A percentile compares a stretch with the other conserved stretches of the same genome.
Conservation (phyloP, 2,888 invertebrate species). For the Morinoia aosen region DNA sequence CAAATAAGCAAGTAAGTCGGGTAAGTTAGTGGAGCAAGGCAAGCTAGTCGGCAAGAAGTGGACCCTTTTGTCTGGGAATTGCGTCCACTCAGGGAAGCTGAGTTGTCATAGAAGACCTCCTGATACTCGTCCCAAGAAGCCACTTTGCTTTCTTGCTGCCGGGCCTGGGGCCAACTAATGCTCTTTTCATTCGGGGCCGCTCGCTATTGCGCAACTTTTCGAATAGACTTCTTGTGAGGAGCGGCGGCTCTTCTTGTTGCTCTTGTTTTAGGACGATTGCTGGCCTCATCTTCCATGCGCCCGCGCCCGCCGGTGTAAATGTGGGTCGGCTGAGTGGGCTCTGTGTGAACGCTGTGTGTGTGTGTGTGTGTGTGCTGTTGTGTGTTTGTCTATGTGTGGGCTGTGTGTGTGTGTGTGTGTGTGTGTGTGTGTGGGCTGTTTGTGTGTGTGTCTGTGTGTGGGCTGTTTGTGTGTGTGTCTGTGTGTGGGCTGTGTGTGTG, state of each 20-base stretch:
- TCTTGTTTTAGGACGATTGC: conserved; percentile 35
- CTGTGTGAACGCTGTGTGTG: neutral
- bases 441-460: too few species aligned
- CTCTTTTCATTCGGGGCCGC: conserved; percentile 43
- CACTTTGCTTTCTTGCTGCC: conserved; percentile 44
- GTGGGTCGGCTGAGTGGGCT: neutral
- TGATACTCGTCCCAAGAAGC: conserved; percentile 29
- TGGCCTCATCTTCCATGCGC: neutral
- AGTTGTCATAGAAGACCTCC: conserved; percentile 27
- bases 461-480: too few species aligned
- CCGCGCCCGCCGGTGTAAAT: neutral
- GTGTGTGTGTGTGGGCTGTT: too few species aligned
- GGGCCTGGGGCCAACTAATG: conserved; percentile 31
- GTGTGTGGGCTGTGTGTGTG: neutral
- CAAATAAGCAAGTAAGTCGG: neutral
- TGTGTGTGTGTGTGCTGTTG: neutral
- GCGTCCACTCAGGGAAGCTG: neutral
- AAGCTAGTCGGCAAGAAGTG: neutral
- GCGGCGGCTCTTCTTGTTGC: neutral
- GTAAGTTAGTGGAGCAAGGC: neutral
- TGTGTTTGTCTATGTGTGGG: too few species aligned
- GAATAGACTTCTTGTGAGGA: conserved; percentile 43
- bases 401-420: too few species aligned
- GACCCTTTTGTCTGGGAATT: conserved; percentile 23
- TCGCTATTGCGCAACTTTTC: conserved; percentile 43